Evolutionary conservation across 1,140 invertebrate species (phyloP), one percentile per base, ranked within the genome.

Genomic region (Leptoteleia sp.): DNA sequence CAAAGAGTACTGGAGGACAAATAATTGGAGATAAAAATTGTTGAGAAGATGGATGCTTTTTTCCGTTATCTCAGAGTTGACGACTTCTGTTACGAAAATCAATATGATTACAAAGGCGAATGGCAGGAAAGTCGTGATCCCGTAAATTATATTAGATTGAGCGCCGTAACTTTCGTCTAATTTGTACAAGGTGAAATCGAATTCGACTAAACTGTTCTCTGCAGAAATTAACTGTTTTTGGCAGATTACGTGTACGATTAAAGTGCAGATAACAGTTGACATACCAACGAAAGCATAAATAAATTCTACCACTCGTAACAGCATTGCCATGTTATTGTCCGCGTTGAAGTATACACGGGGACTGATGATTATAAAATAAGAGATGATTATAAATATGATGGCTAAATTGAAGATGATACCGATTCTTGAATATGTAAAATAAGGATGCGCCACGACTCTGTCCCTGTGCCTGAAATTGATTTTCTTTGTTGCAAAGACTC

Each of bases 1-100:
- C 15, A 71, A 11, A 38, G 12, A 35, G n/a, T 55, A 68, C 9
- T 68, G 64, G 8, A 68, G 48, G 12, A 68, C 4, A n/a, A 45
- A 68, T 13, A 17, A 68, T 9, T 68, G 64, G 3, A 68, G 13
- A 22, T 55, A 57, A 4, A 68, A 38, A 11, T 68, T 57, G 25
- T 38, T 57, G 1, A 68, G 7, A 12, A 62, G 19, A 29, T 52
- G 45, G 11, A 71, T 29, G 0, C 12, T 9, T 3, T 1, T 45
- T 29, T 19, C 35, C 5, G 9, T 16, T 0, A 35, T 25, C 13
- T 37, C 15, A 15, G 38, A 61, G 9, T 1, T 33, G 7, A 37
- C 17, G 0, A 15, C n/a, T 54, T 54, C 55, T 1, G 55, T 71
- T 16, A 45, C 11, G 0, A 45, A 15, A 4, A 67, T 54, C 1